phyloP scores from a whole-genome alignment of 2,113 vertebrate species.

The Hippocampus barbouri region DNA sequence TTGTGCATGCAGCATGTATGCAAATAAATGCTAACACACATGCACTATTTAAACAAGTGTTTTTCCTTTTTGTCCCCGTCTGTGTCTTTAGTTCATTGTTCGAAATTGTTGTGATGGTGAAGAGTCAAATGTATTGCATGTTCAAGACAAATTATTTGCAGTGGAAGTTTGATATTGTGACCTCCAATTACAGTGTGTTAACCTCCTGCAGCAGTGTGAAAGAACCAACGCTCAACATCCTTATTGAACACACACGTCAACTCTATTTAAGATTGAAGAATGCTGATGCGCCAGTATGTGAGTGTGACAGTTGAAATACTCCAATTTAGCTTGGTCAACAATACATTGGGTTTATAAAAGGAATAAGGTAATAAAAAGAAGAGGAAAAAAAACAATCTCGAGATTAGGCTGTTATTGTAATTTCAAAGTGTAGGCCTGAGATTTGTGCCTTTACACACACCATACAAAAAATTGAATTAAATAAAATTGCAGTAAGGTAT shows the following conservation, averaged over 20 bases:
- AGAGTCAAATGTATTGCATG: slow-evolving; percentile 3
- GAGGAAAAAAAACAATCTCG: neutral
- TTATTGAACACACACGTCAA: slow-evolving; percentile 22
- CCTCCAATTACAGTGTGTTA: slow-evolving; percentile 16
- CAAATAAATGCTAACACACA: slow-evolving; percentile 12
- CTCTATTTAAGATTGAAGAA: slow-evolving; percentile 29
- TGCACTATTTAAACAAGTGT: slow-evolving; percentile 1
- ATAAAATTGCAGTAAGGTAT: neutral
- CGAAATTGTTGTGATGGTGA: neutral
- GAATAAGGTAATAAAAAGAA: neutral
- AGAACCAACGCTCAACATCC: slow-evolving; percentile 16
- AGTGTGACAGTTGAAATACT: slow-evolving; percentile 1
- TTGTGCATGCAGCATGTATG: slow-evolving; percentile 11
- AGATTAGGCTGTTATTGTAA: neutral
- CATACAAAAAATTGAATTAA: neutral
- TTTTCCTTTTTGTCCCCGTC: no score
- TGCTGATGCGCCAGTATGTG: slow-evolving; percentile 2
- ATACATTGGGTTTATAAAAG: neutral
- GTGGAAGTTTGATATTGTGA: slow-evolving; percentile 26
- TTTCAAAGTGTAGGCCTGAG: neutral
- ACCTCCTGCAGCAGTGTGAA: neutral
- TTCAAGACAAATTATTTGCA: slow-evolving; percentile 5
- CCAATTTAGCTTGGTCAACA: slow-evolving; percentile 1
- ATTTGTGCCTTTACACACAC: neutral
- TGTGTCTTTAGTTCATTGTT: neutral